These are phyloP conservation scores for Sialis fuliginosa DNA, from an alignment of 2,888 invertebrate species.

Conservation along the genomic window DNA sequence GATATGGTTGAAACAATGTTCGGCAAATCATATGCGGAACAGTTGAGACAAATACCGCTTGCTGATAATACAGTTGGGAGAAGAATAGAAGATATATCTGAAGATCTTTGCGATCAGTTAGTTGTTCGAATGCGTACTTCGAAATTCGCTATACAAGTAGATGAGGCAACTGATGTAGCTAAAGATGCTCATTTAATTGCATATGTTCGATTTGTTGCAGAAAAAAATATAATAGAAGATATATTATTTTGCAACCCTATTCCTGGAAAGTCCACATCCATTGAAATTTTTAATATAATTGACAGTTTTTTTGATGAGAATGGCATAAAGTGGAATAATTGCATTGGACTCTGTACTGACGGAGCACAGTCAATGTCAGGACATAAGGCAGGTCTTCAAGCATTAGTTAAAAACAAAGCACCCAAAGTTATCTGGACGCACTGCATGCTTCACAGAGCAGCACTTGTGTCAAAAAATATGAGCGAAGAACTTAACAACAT, in stretches of 20 bases:
- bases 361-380: conserved; percentile 8
- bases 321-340: conserved; percentile 5
- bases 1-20: conserved; percentile 9
- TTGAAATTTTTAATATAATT: conserved; percentile 7
- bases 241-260: too few species aligned
- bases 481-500: too few species aligned
- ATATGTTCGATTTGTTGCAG: too few species aligned
- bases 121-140: too few species aligned
- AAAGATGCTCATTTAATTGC: too few species aligned
- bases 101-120: conserved; percentile 7
- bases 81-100: conserved; percentile 7
- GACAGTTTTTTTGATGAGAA: conserved; percentile 7
- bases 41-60: conserved; percentile 19
- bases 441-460: conserved; percentile 8
- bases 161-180: too few species aligned
- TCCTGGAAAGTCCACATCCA: conserved; percentile 6
- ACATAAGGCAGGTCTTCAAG: conserved; percentile 6
- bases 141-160: too few species aligned
- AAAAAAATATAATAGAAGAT: too few species aligned
- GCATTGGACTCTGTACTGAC: conserved; percentile 8
- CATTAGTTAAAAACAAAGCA: conserved; percentile 5
- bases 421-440: too few species aligned
- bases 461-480: too few species aligned
- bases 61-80: too few species aligned
- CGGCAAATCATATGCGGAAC: conserved; percentile 9